Conservation (phyloP, 2,797 vertebrate genomes). For the Pteropus rufus region DNA sequence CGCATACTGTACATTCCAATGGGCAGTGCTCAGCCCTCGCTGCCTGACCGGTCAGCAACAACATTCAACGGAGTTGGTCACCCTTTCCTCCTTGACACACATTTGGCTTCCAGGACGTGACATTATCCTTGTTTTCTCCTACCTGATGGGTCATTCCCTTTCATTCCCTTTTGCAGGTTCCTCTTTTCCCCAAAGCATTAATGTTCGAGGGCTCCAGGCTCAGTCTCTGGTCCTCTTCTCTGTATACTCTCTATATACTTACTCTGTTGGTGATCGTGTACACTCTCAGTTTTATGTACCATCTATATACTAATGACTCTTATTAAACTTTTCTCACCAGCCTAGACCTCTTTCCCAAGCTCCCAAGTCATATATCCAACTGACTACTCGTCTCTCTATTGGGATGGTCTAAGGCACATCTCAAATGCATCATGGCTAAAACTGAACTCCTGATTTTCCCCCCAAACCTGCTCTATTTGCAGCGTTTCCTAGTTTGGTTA, state of each 20-base stretch:
- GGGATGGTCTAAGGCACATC: background rate
- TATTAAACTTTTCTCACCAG: background rate
- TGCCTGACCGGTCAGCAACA: background rate
- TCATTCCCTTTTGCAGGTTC: background rate
- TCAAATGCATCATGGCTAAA: background rate
- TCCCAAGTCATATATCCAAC: background rate
- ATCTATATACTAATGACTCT: background rate
- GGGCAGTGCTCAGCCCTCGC: background rate
- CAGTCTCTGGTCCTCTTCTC: background rate
- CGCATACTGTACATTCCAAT: background rate
- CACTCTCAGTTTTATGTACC: background rate
- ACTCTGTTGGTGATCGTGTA: background rate
- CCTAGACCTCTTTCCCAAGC: background rate
- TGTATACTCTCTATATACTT: background rate
- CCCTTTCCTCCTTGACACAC: background rate
- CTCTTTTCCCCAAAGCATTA: background rate
- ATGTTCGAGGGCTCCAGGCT: background rate
- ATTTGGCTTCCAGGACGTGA: background rate
- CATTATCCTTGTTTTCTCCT: background rate
- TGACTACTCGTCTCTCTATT: background rate
- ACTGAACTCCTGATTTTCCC: background rate
- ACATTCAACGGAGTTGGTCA: background rate
- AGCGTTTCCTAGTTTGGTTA: background rate
- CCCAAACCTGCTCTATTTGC: background rate
- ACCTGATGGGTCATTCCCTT: background rate